A percentile compares a stretch with the other conserved stretches of the same genome.
Conservation (phyloP, 2,113 vertebrate genomes). For the Chrysochloris asiatica region DNA sequence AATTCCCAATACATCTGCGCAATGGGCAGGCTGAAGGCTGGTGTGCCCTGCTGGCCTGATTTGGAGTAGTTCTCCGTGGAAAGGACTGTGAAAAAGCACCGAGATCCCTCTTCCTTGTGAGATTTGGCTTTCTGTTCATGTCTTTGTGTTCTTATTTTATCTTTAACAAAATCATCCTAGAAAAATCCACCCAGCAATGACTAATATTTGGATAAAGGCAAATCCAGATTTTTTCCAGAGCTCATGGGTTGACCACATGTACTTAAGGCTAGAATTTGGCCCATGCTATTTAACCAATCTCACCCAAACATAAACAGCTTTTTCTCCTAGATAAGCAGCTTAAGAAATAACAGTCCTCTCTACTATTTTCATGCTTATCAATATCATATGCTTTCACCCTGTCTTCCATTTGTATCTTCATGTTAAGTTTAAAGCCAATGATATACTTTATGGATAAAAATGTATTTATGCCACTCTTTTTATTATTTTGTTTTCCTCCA, state of each 20-base stretch:
- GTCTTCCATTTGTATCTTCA: constrained; percentile 17
- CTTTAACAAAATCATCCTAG: constrained; percentile 52
- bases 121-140: constrained; percentile 14
- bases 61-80: neutral
- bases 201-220: constrained; percentile 75
- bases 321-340: neutral
- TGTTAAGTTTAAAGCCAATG: constrained; percentile 30
- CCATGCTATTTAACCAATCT: constrained; percentile 11
- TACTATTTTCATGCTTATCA: neutral
- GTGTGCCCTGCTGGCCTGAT: neutral
- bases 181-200: constrained; percentile 61
- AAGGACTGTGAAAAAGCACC: neutral
- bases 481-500: neutral
- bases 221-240: constrained; percentile 68
- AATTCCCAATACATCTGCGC: neutral
- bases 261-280: constrained; percentile 43
- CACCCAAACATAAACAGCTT: constrained; percentile 52
- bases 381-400: neutral
- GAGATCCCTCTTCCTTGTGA: neutral
- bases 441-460: constrained; percentile 48
- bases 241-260: constrained; percentile 37
- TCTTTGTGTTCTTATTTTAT: constrained; percentile 61
- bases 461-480: neutral
- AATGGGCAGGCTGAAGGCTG: neutral
- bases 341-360: neutral